Evolutionary conservation across 2,113 vertebrate genomes (phyloP).

Genomic region (Archilochus colubris): DNA sequence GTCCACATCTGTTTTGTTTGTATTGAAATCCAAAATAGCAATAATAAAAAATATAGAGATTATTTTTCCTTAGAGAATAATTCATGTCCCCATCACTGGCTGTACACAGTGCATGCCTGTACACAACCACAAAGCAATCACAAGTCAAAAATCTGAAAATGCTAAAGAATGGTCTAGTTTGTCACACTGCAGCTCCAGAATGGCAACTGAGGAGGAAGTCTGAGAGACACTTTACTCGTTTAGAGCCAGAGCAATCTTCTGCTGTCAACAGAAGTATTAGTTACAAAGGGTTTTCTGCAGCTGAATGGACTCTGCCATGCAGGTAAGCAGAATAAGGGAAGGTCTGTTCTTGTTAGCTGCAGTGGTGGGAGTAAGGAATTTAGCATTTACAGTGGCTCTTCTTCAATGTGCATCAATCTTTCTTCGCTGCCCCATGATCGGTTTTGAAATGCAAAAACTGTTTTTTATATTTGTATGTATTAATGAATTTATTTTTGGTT

Average conservation of each 20-base stretch:
- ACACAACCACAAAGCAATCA: not conserved
- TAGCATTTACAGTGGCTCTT: not conserved
- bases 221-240: not conserved
- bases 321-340: not conserved
- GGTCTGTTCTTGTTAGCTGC: not conserved
- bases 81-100: not conserved
- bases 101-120: not conserved
- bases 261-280: not conserved
- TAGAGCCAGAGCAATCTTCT: not conserved
- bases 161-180: not conserved
- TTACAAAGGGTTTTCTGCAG: not conserved
- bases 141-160: not conserved
- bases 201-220: accelerated
- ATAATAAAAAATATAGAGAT: not conserved
- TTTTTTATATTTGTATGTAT: not conserved
- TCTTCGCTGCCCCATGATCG: no score
- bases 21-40: not conserved
- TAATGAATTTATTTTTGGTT: not conserved
- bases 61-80: not conserved
- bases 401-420: not conserved
- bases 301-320: not conserved
- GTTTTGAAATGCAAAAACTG: not conserved
- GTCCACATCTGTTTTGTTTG: not conserved
- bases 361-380: not conserved
- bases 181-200: not conserved